Conservation (phyloP, 2,888 invertebrate genomes). For the Sesia bembeciformis region DNA sequence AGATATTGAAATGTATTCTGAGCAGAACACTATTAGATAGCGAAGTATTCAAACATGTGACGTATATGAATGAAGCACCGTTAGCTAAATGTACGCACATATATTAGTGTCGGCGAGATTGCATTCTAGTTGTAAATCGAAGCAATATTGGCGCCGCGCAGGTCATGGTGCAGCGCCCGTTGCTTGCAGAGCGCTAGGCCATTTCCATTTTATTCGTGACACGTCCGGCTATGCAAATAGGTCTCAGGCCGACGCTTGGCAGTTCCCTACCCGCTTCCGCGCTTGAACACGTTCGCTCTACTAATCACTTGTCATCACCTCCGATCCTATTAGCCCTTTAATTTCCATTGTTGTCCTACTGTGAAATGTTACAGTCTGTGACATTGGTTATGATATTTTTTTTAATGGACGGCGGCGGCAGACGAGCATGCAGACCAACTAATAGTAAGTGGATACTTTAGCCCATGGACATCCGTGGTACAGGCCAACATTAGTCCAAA, state of each 20-base stretch:
- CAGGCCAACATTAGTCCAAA: no score
- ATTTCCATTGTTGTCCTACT: not conserved
- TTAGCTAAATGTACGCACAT: slow-evolving; percentile 13
- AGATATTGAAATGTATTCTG: not conserved
- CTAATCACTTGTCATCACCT: slow-evolving; percentile 4
- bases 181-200: slow-evolving; percentile 20
- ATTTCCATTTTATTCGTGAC: slow-evolving; percentile 69
- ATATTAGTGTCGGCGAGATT: slow-evolving; percentile 29
- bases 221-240: slow-evolving; percentile 68
- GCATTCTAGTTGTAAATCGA: slow-evolving; percentile 43
- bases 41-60: slow-evolving; percentile 1
- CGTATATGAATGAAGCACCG: slow-evolving; percentile 6
- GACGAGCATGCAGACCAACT: no score
- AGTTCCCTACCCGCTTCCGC: slow-evolving; percentile 21
- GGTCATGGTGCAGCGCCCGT: slow-evolving; percentile 17
- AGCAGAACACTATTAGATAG: not conserved
- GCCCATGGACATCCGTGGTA: no score
- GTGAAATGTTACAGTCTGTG: no score
- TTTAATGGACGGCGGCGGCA: no score
- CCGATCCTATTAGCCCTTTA: not conserved
- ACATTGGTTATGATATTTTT: no score
- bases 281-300: slow-evolving; percentile 24
- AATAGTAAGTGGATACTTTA: no score
- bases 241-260: slow-evolving; percentile 11
- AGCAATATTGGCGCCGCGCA: slow-evolving; percentile 43